phyloP scores from a whole-genome alignment of 2,888 invertebrate species.

The Hyposoter didymator region DNA sequence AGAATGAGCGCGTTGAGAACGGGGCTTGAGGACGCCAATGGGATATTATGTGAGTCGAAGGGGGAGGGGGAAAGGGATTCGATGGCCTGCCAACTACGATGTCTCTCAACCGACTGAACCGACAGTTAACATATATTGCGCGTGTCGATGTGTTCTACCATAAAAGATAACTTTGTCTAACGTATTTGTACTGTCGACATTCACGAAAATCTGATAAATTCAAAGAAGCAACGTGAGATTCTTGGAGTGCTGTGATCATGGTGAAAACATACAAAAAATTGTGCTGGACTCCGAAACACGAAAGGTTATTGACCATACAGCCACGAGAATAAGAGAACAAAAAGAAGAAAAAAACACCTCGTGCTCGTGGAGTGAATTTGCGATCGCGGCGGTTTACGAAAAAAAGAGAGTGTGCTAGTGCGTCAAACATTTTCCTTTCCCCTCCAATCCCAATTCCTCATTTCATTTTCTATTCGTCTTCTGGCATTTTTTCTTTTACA shows the following conservation, averaged over 20 bases:
- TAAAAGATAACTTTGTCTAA: conserved; percentile 52
- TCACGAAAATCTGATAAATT: conserved; percentile 28
- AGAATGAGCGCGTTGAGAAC: conserved; percentile 16
- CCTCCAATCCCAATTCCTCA: background rate
- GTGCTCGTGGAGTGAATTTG: conserved; percentile 31
- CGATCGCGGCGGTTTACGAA: background rate
- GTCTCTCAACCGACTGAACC: conserved; percentile 49
- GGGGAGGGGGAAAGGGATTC: conserved; percentile 18
- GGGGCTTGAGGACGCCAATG: conserved; percentile 38
- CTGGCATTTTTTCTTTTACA: background rate
- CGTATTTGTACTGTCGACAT: conserved; percentile 21
- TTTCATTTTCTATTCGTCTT: conserved; percentile 8
- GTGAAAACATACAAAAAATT: background rate
- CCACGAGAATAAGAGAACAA: background rate
- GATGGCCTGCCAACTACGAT: conserved; percentile 36
- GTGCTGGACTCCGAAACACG: conserved; percentile 6
- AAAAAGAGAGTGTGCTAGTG: conserved; percentile 52
- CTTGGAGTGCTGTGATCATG: background rate
- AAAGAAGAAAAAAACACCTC: conserved; percentile 3
- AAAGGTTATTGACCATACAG: conserved; percentile 9
- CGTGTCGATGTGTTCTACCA: conserved; percentile 54
- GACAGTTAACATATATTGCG: conserved; percentile 51
- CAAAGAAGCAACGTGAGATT: background rate
- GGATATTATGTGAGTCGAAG: background rate
- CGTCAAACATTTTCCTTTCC: conserved; percentile 49